These are phyloP conservation scores for Eospalax fontanierii DNA, from an alignment of 2,797 vertebrate genomes.

Conservation along the genomic window DNA sequence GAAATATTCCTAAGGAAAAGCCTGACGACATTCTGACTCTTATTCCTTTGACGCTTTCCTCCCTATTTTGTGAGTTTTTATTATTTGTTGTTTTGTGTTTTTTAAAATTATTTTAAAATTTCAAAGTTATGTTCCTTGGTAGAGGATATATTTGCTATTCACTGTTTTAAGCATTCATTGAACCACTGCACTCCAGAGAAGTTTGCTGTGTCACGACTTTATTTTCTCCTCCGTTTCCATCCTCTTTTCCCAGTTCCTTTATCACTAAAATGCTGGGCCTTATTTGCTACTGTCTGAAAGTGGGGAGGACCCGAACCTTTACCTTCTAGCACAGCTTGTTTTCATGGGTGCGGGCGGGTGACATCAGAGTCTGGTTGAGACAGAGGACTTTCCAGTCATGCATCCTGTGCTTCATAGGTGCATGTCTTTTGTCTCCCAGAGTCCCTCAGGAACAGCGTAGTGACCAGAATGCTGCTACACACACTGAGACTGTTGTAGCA, in stretches of 20 bases:
- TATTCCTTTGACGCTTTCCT: neutral
- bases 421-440: neutral
- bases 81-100: neutral
- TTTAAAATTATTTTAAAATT: conserved; percentile 23
- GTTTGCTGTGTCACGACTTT: conserved; percentile 23
- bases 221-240: neutral
- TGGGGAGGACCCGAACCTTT: neutral
- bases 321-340: no score
- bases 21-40: neutral
- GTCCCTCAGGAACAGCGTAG: neutral
- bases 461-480: neutral
- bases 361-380: no score
- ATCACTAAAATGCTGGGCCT: neutral
- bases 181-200: neutral
- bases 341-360: no score
- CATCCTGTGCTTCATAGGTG: neutral
- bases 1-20: no score
- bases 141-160: neutral
- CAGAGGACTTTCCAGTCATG: no score
- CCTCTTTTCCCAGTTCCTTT: conserved; percentile 13
- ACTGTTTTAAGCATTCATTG: neutral
- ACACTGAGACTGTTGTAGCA: neutral
- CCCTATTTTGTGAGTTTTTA: neutral
- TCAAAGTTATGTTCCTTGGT: conserved; percentile 38
- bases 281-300: neutral